Conservation (phyloP, 2,113 vertebrate genomes). For the Sylvilagus bachmani region DNA sequence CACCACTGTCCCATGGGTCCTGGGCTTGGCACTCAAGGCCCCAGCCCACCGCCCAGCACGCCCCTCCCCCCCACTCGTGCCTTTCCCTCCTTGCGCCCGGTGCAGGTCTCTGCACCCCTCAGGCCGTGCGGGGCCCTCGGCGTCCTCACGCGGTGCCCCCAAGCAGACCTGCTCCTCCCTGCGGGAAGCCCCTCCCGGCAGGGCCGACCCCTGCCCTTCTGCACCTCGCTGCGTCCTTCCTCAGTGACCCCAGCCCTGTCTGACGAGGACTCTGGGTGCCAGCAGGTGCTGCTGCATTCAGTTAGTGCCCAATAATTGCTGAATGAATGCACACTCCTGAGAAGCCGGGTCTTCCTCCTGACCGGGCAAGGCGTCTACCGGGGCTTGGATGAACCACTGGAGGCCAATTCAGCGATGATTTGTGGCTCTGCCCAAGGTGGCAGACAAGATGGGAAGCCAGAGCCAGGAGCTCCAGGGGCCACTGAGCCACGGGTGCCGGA, state of each 20-base stretch:
- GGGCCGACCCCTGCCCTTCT: background rate
- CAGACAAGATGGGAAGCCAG: background rate
- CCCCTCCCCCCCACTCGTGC: too few relatives aligned
- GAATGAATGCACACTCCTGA: background rate
- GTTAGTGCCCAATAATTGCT: background rate
- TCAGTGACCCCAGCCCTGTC: background rate
- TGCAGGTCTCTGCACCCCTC: background rate
- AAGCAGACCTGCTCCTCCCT: too few relatives aligned
- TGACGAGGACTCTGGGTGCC: background rate
- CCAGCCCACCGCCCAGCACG: background rate
- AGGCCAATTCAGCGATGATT: accelerated
- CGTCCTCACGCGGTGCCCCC: background rate
- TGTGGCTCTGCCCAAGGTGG: background rate
- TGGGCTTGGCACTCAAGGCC: background rate
- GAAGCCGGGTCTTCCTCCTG: background rate
- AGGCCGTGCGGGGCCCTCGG: background rate
- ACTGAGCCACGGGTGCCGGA: background rate
- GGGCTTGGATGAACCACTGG: background rate
- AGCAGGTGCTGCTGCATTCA: background rate
- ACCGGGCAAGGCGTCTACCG: background rate
- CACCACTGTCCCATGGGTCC: background rate
- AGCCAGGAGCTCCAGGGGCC: background rate
- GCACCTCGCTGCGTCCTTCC: background rate
- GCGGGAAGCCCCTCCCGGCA: too few relatives aligned
- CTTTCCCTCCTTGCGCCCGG: background rate